These are phyloP conservation scores for Odocoileus hemionus DNA, from an alignment of 2,113 vertebrate genomes.

Conservation along the genomic window DNA sequence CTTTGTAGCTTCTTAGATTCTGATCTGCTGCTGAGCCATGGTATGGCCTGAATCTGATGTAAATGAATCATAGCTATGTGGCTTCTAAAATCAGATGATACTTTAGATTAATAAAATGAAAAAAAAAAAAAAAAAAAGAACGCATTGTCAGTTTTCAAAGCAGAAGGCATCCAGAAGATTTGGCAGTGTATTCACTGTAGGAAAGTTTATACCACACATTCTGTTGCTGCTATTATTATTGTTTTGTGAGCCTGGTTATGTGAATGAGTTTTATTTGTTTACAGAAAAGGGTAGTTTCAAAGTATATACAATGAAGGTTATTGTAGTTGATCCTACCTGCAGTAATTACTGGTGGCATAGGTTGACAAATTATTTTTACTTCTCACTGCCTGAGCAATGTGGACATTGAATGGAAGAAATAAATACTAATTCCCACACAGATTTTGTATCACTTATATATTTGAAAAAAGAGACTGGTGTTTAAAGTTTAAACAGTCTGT, in stretches of 20 bases:
- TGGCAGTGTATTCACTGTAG: neutral
- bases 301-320: constrained; percentile 11
- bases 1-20: neutral
- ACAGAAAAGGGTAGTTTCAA: constrained; percentile 15
- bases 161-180: neutral
- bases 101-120: neutral
- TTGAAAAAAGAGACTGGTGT: constrained; percentile 44
- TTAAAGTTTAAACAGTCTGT: constrained; percentile 73
- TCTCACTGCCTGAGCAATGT: neutral
- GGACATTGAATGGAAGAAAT: constrained; percentile 13
- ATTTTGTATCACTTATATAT: constrained; percentile 43
- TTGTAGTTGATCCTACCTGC: constrained; percentile 49
- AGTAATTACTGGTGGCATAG: constrained; percentile 29
- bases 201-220: neutral
- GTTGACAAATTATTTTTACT: constrained; percentile 51
- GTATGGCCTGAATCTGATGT: neutral
- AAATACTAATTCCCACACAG: constrained; percentile 7
- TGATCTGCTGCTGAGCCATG: neutral
- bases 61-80: neutral
- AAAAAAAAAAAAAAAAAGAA: neutral
- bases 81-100: neutral
- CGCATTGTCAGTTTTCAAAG: neutral
- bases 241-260: neutral
- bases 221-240: neutral
- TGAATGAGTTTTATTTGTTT: neutral